Base-by-base conservation (phyloP, 2,888 invertebrate genomes). In the Carabus problematicus region DNA sequence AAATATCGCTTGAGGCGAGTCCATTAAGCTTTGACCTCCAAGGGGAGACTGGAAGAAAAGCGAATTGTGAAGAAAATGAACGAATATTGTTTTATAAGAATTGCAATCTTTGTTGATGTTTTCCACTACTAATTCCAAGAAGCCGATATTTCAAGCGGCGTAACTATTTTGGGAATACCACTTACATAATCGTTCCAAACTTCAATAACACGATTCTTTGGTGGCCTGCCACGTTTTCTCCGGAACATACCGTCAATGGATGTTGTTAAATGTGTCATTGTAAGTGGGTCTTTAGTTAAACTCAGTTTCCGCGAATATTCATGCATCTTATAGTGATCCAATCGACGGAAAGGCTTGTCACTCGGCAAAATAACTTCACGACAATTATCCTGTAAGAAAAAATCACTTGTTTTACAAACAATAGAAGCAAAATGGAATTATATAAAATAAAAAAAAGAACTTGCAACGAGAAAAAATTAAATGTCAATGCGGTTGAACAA, bases 161-260 rank as follows among this genome's bases (percentile, higher is more conserved):
- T 42, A 45, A 40, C 52, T 56, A 63, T 12, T 45, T 45, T 45
- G 45, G 14, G 69, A 55, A 39, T 72, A 47, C 49, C 73, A 86
- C 89, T 88, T 83, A 91, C 90, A 79, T 91, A 91, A 76, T 91
- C 92, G 74, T 91, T 91, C 89, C 94, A 94, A 72, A 94, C 93
- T 86, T 95, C 95, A 47, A 95, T 94, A 11, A 95, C 91, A 0
- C 95, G 88, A 80, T 97, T 97, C 84, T 98, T 98, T 11, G 97
- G 97, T n/a, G 98, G 98, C 71, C 98, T 86, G 54, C 98, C 97
- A 40, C 97, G 87, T 77, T 97, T 95, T 71, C 96, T 87, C 80
- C 94, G 91, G 79, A 95, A 95, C 89, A 96, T 93, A 63, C 94
- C 94, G 80, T 96, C 95, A 74, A 95, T 87, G 42, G 93, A 91